Conservation (phyloP, 2,113 vertebrate genomes). For the Macroglossus sobrinus region DNA sequence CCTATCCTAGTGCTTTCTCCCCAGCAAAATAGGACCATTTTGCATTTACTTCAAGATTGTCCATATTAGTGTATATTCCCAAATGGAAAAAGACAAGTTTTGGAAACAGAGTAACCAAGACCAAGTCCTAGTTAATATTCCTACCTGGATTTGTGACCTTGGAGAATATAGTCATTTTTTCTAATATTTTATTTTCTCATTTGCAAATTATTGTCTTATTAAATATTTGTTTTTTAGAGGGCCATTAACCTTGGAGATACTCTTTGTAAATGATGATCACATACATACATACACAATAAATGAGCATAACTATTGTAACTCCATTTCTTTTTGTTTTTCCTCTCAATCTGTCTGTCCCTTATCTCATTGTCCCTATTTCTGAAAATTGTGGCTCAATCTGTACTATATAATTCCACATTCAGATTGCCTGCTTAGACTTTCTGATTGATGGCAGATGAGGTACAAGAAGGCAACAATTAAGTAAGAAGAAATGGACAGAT, state of each 20-base stretch:
- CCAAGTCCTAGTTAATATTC: background rate
- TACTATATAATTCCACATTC: background rate
- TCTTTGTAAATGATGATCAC: background rate
- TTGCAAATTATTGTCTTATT: background rate
- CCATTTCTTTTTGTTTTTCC: background rate
- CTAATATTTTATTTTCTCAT: background rate
- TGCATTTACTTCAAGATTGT: background rate
- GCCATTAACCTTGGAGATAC: background rate
- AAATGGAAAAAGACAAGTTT: background rate
- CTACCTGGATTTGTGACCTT: background rate
- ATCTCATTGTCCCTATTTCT: background rate
- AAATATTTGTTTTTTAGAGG: background rate
- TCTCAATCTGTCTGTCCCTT: background rate
- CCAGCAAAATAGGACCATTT: background rate
- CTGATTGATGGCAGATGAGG: background rate
- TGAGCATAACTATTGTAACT: background rate
- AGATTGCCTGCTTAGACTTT: background rate
- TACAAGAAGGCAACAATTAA: background rate
- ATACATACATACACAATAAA: background rate
- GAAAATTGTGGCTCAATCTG: background rate
- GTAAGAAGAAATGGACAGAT: background rate
- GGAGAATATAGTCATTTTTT: background rate
- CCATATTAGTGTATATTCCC: background rate
- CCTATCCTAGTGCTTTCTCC: background rate
- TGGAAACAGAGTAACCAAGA: background rate